Percentiles rank a stretch among this genome's conserved stretches.
Conservation (phyloP, 2,797 vertebrate species). For the Cyclura pinguis region DNA sequence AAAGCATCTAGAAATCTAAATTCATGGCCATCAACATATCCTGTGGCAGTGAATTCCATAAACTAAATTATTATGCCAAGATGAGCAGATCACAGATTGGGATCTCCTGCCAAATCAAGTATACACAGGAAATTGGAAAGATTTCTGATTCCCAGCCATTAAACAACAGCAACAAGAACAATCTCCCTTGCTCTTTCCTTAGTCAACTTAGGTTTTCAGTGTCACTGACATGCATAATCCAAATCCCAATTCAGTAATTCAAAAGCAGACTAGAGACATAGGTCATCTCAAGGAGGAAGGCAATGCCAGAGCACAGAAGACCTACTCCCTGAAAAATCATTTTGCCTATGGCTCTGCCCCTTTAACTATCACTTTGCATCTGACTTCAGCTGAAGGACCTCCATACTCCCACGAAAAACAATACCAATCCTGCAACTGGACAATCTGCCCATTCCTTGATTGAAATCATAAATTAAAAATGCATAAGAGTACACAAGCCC, state of each 20-base stretch:
- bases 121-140: not conserved
- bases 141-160: not conserved
- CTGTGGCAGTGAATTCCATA: not conserved
- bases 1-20: not conserved
- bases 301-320: not conserved
- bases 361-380: not conserved
- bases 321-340: not conserved
- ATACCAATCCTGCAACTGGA: not conserved
- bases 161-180: not conserved
- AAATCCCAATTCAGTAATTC: not conserved
- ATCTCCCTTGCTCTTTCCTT: not conserved
- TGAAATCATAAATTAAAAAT: not conserved
- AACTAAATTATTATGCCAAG: not conserved
- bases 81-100: not conserved
- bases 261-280: not conserved
- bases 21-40: not conserved
- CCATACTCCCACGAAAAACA: not conserved
- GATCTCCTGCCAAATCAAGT: not conserved
- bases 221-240: not conserved
- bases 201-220: not conserved
- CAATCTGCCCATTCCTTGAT: not conserved
- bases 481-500: not conserved
- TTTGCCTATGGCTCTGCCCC: not conserved
- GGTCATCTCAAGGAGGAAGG: not conserved
- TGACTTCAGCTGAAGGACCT: not conserved